Evolutionary conservation across 2,888 invertebrate genomes (phyloP).

Genomic region (Acleris sparsana): DNA sequence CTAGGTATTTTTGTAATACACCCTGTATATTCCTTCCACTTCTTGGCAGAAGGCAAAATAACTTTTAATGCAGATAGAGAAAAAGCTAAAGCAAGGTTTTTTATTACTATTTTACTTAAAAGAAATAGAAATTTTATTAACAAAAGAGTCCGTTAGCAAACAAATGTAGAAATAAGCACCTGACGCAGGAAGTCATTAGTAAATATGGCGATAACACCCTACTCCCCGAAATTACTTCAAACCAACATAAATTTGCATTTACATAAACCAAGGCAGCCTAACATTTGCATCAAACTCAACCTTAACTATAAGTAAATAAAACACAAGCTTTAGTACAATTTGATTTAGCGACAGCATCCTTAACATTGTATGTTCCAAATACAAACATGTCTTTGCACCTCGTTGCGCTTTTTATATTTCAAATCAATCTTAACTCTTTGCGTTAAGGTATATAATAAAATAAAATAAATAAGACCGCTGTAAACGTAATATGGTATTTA

Average conservation of each 20-base stretch:
- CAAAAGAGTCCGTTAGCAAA: constrained; percentile 37
- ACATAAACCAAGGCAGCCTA: background rate
- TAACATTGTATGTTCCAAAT: background rate
- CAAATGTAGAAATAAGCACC: constrained; percentile 54
- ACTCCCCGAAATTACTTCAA: constrained; percentile 68
- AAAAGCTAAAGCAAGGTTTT: no score
- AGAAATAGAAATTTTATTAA: constrained; percentile 32
- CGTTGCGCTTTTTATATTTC: background rate
- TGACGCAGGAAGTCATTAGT: constrained; percentile 83
- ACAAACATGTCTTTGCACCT: constrained; percentile 1
- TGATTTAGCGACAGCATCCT: background rate
- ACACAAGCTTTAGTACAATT: background rate
- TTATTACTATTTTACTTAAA: background rate
- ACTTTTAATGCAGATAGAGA: no score
- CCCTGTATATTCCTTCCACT: no score
- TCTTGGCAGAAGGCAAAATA: no score
- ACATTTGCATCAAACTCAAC: constrained; percentile 23
- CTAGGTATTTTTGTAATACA: no score
- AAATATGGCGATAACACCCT: constrained; percentile 81
- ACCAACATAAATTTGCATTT: constrained; percentile 44
- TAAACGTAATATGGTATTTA: constrained; percentile 1
- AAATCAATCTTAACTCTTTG: background rate
- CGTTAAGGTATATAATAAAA: background rate
- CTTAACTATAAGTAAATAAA: background rate
- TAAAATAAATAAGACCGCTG: background rate